Conservation (phyloP, 2,113 vertebrate genomes). For the Aviceda subcristata region DNA sequence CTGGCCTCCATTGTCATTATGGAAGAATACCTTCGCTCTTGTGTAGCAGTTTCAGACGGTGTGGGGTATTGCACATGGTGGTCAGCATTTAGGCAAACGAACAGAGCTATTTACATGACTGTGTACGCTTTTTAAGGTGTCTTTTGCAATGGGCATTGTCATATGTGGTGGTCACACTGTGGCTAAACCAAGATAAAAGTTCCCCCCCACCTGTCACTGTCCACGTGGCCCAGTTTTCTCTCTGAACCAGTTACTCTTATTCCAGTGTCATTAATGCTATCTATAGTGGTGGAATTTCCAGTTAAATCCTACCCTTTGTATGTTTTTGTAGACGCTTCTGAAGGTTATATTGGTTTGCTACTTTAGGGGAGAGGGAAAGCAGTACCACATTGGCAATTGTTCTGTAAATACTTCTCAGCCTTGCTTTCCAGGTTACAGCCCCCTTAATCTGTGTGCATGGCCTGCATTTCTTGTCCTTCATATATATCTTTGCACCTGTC, state of each 20-base stretch:
- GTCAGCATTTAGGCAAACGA: background rate
- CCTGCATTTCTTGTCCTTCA: background rate
- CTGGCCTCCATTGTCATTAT: background rate
- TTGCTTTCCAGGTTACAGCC: background rate
- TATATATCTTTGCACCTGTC: slow-evolving; percentile 2
- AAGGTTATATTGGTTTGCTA: background rate
- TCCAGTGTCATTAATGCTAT: background rate
- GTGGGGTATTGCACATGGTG: rapidly evolving
- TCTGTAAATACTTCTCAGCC: background rate
- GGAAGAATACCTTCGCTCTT: background rate
- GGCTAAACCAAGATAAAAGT: background rate
- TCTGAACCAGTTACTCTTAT: background rate
- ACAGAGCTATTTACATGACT: background rate
- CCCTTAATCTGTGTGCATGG: background rate
- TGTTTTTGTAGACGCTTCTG: background rate
- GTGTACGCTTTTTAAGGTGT: background rate
- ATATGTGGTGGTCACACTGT: background rate
- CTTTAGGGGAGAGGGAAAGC: background rate
- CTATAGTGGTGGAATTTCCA: background rate
- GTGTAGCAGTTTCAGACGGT: background rate
- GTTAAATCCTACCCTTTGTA: background rate
- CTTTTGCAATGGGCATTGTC: background rate
- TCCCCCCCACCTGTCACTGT: background rate
- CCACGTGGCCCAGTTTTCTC: background rate
- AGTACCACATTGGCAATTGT: background rate